phyloP scores from a whole-genome alignment of 2,888 invertebrate genomes.

The Ochropleura leucogaster region DNA sequence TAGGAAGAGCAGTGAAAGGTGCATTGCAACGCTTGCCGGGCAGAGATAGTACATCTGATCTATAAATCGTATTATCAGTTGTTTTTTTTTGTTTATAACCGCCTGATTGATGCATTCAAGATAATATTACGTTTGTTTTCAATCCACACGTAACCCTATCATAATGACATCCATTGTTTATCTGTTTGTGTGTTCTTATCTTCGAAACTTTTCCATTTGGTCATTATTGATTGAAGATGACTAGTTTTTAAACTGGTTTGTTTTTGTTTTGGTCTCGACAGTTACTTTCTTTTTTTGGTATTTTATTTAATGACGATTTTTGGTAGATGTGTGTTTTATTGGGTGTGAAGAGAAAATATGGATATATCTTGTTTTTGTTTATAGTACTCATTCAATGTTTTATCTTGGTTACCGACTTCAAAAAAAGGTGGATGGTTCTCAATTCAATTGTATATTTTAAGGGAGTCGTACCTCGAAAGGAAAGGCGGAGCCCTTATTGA shows the following conservation, averaged over 20 bases:
- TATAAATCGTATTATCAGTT: not conserved
- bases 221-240: slow-evolving; percentile 6
- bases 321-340: not conserved
- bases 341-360: not conserved
- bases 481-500: too few species aligned
- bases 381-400: not conserved
- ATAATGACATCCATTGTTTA: slow-evolving; percentile 32
- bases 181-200: slow-evolving; percentile 38
- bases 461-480: too few species aligned
- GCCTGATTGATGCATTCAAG: slow-evolving; percentile 9
- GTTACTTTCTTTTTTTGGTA: slow-evolving; percentile 19
- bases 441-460: too few species aligned
- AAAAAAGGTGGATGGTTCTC: too few species aligned
- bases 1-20: too few species aligned
- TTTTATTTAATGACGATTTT: slow-evolving; percentile 11
- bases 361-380: not conserved
- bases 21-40: too few species aligned
- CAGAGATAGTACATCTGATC: not conserved
- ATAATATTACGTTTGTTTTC: slow-evolving; percentile 10
- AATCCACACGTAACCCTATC: slow-evolving; percentile 16
- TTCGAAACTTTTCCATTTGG: slow-evolving; percentile 48
- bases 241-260: slow-evolving; percentile 33
- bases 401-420: not conserved
- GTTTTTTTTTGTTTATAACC: not conserved
- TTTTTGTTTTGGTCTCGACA: slow-evolving; percentile 21